These are phyloP conservation scores for Neogale vison DNA, from an alignment of 2,113 vertebrate genomes.

Conservation along the genomic window DNA sequence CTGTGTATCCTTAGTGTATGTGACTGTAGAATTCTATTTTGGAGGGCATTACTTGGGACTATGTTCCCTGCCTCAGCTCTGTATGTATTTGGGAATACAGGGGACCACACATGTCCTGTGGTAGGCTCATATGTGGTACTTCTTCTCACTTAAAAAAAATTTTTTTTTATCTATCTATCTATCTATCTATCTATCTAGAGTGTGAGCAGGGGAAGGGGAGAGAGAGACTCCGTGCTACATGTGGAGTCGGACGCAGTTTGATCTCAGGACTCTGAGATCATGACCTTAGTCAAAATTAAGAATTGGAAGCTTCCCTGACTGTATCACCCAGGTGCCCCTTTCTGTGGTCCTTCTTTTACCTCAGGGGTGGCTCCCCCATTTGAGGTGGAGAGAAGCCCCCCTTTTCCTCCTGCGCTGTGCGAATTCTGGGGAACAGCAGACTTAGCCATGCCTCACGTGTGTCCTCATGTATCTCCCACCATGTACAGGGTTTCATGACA, in stretches of 20 bases:
- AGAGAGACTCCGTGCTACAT: neutral
- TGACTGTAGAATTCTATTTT: neutral
- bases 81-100: neutral
- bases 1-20: neutral
- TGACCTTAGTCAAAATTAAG: neutral
- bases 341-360: neutral
- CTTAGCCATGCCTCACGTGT: neutral
- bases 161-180: neutral
- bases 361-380: neutral
- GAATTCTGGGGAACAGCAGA: neutral
- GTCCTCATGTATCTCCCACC: neutral
- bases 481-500: neutral
- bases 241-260: rapidly evolving
- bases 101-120: neutral
- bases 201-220: neutral
- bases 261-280: neutral
- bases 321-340: neutral
- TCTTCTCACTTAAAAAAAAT: neutral
- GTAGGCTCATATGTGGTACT: neutral
- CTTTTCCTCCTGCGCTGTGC: neutral
- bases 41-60: neutral
- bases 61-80: neutral
- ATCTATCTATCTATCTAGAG: neutral
- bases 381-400: neutral
- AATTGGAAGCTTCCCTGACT: neutral